These are phyloP conservation scores for Pseudoatta argentina DNA, from an alignment of 1,140 invertebrate species.

Conservation along the genomic window DNA sequence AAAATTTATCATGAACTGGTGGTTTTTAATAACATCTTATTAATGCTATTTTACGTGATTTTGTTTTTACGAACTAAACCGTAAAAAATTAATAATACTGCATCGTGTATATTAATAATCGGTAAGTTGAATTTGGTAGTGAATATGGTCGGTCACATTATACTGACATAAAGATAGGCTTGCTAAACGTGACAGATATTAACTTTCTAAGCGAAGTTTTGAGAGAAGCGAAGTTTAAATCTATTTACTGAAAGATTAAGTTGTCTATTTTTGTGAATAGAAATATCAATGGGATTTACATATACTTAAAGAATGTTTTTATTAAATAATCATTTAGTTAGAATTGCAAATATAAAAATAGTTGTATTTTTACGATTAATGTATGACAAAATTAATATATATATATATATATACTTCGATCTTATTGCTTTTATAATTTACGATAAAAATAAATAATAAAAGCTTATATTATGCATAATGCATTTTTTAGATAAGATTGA, in stretches of 20 bases:
- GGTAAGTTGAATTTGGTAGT: background rate
- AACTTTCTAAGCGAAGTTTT: background rate
- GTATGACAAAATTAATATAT: no score
- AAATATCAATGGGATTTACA: background rate
- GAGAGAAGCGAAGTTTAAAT: background rate
- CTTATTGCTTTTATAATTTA: no score
- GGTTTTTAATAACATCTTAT: background rate
- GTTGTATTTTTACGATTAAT: background rate
- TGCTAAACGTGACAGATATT: background rate
- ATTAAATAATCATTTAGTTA: slow-evolving; percentile 2
- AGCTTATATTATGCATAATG: no score
- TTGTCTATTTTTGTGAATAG: background rate
- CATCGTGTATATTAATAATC: background rate
- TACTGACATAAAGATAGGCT: slow-evolving; percentile 8
- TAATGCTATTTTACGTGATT: background rate
- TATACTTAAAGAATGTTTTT: background rate
- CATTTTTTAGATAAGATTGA: no score
- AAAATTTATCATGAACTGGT: background rate
- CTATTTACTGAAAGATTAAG: background rate
- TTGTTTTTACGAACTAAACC: no score
- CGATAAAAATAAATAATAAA: no score
- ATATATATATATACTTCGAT: no score
- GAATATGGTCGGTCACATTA: background rate
- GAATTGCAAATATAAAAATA: background rate
- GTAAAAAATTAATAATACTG: background rate